These are phyloP conservation scores for Oncorhynchus kisutch DNA, from an alignment of 2,113 vertebrate species.

Conservation along the genomic window DNA sequence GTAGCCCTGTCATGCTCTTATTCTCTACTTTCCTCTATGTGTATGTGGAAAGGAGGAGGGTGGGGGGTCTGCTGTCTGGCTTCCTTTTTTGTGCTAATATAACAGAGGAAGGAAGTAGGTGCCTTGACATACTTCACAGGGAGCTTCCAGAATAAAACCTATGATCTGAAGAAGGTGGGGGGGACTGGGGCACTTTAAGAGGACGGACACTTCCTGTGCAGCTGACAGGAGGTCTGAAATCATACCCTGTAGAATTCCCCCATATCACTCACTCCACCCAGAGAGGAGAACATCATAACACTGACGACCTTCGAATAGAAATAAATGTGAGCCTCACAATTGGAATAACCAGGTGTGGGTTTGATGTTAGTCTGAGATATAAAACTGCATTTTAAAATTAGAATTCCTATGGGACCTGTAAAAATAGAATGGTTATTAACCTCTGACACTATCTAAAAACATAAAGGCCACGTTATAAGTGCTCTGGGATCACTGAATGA, in stretches of 20 bases:
- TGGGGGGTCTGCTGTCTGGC: conserved; percentile 25
- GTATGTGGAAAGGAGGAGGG: conserved; percentile 1
- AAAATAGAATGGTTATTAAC: background rate
- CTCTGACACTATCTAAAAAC: background rate
- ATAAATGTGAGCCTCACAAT: background rate
- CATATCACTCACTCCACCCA: conserved; percentile 39
- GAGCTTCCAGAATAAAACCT: conserved; percentile 56
- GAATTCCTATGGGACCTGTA: background rate
- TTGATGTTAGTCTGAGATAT: background rate
- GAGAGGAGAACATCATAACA: background rate
- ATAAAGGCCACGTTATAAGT: background rate
- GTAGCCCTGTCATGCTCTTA: background rate
- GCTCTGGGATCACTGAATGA: background rate
- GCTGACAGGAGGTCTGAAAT: conserved; percentile 66
- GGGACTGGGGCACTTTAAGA: conserved; percentile 29
- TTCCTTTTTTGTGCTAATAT: conserved; percentile 33
- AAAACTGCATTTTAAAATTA: background rate
- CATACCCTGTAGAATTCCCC: conserved; percentile 62
- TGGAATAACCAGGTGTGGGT: background rate
- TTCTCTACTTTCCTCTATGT: background rate
- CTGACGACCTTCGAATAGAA: background rate
- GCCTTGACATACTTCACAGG: conserved; percentile 45
- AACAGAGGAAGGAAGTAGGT: conserved; percentile 44
- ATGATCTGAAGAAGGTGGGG: conserved; percentile 28
- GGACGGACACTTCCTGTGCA: conserved; percentile 65